These are phyloP conservation scores for Microtus richardsoni DNA, from an alignment of 2,113 vertebrate genomes.

Conservation along the genomic window DNA sequence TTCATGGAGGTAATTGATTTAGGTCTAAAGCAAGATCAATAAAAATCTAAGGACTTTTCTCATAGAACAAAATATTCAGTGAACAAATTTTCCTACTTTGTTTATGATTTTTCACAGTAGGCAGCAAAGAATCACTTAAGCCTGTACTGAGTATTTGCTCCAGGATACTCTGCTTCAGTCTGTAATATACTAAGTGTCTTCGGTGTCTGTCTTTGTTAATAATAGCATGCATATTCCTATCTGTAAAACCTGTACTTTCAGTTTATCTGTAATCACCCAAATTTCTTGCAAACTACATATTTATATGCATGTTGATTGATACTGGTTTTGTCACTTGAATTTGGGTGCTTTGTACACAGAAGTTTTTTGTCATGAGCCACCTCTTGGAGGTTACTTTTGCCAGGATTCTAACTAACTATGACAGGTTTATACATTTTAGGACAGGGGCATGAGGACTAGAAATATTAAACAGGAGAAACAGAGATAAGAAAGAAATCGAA, in stretches of 20 bases:
- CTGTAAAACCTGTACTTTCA: neutral
- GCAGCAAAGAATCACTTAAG: slow-evolving; percentile 1
- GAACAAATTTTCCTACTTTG: neutral
- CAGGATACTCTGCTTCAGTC: neutral
- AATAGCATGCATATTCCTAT: neutral
- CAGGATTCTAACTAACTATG: too few species aligned
- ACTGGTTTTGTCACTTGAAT: neutral
- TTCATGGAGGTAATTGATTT: slow-evolving; percentile 29
- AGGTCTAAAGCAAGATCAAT: slow-evolving; percentile 58
- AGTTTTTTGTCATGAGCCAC: neutral
- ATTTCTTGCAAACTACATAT: neutral
- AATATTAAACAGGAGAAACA: too few species aligned
- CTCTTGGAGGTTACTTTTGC: too few species aligned
- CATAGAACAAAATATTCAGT: slow-evolving; percentile 42
- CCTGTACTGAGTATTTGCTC: neutral
- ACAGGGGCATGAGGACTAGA: too few species aligned
- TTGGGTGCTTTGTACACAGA: neutral
- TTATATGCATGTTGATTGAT: neutral
- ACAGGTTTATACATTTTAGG: too few species aligned
- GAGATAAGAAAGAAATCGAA: too few species aligned
- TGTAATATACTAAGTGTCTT: neutral
- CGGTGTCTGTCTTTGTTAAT: neutral
- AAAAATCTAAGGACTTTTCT: slow-evolving; percentile 42
- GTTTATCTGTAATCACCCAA: neutral
- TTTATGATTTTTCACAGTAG: slow-evolving; percentile 49